Base-by-base conservation (phyloP, 2,888 invertebrate species). In the Idaea straminata region DNA sequence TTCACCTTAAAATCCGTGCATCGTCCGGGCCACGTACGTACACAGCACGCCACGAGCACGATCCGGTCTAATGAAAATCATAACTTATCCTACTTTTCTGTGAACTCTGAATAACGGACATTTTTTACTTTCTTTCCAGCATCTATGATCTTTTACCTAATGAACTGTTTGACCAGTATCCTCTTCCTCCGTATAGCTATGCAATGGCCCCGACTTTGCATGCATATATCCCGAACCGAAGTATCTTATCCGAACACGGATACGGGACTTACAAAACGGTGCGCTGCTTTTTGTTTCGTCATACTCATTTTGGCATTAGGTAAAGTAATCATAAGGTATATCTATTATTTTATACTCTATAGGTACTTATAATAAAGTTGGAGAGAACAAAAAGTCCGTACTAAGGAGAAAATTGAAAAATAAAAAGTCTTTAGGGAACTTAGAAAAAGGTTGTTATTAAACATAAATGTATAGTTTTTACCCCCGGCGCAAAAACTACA, bases 201-300 rank as follows among this genome's bases (percentile, higher is more conserved):
- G 63, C 79, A 81, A 70, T 89, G 89, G 89, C 86, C 87, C 0
- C 76, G 74, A 13, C 71, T 89, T 3, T 78, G 82, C 58, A 72
- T 73, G 57, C 74, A 78, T 2, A 86, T 89, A 15, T 73, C 83
- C 0, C 78, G 70, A 25, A 79, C 80, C 0, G 88, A 89, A 66
- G 76, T 79, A 0, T 69, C 74, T 0, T 82, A 88, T 60, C 86
- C 86, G 0, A 81, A 80, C 36, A 74, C 71, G 5, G 87, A 88
- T 62, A 61, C 58, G 0, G 72, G 70, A 0, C 67, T 89, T 15
- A 69, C 71, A 2, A 78, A 61, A n/a, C 84, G 79, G 61, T 87
- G 85, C 67, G 83, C 83, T 63, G 35, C 80, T 0, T 72, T 77
- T 0, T 84, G 84, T 63, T 57, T 82, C 10, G 58, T 78, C 0